Evolutionary conservation across 1,140 invertebrate species (phyloP).

Genomic region (Prorops nasuta): DNA sequence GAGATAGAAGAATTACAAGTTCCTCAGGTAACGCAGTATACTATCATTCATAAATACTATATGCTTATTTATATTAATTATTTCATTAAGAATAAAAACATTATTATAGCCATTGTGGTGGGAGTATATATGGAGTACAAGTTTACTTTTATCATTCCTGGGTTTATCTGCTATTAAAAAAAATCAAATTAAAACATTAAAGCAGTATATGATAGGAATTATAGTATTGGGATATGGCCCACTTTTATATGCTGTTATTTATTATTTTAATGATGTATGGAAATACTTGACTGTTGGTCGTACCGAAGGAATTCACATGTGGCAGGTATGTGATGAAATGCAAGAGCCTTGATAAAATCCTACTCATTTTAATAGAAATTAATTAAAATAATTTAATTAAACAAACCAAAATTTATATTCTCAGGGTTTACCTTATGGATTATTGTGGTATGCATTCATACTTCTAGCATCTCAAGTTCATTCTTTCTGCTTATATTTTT

Average conservation of each 20-base stretch:
- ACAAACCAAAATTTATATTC: constrained; percentile 4
- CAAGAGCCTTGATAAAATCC: no score
- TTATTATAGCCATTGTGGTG: constrained; percentile 74
- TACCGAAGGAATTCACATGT: constrained; percentile 67
- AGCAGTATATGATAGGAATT: constrained; percentile 81
- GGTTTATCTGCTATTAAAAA: constrained; percentile 82
- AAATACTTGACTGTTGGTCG: constrained; percentile 72
- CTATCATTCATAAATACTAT: no score
- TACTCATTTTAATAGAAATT: no score
- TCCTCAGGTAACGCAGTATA: constrained; percentile 68
- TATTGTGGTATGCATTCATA: constrained; percentile 93
- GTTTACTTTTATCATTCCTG: constrained; percentile 80
- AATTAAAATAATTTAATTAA: constrained; percentile 2
- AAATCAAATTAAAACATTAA: constrained; percentile 77
- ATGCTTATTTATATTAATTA: constrained; percentile 11
- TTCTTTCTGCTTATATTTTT: constrained; percentile 85
- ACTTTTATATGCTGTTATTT: constrained; percentile 75
- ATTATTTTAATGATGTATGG: constrained; percentile 84
- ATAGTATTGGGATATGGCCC: constrained; percentile 77
- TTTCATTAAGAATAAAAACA: constrained; percentile 7
- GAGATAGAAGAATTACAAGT: constrained; percentile 92
- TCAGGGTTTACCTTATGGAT: constrained; percentile 85
- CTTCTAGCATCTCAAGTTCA: constrained; percentile 88
- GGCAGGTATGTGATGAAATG: constrained; percentile 71
- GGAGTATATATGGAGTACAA: constrained; percentile 93